A percentile compares a stretch with the other conserved stretches of the same genome.
Evolutionary conservation across 2,888 invertebrate genomes (phyloP).

Genomic region (Cabera pusaria): DNA sequence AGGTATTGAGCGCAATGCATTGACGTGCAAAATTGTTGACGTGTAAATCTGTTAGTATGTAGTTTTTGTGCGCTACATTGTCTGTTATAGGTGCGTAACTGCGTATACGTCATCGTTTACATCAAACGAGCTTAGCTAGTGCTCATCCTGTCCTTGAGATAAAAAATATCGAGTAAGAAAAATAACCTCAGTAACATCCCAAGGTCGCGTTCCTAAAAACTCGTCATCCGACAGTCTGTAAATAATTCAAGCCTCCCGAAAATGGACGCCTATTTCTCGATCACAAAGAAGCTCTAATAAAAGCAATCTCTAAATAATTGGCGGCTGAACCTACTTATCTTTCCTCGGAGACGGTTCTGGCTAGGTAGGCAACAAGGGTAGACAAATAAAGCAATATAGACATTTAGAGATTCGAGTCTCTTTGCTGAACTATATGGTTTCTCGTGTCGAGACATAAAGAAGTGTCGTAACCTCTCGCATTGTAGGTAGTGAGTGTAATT

Average conservation of each 20-base stretch:
- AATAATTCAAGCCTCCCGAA: constrained; percentile 10
- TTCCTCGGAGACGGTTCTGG: constrained; percentile 21
- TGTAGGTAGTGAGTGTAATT: too few species aligned
- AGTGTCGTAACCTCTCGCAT: constrained; percentile 13
- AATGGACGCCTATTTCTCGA: constrained; percentile 12
- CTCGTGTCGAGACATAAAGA: constrained; percentile 36
- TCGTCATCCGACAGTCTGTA: constrained; percentile 7
- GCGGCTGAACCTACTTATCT: constrained; percentile 27
- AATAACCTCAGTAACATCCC: not conserved
- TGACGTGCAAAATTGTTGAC: too few species aligned
- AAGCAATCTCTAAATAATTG: constrained; percentile 30
- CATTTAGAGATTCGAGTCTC: constrained; percentile 42
- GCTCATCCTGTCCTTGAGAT: too few species aligned
- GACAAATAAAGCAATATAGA: constrained; percentile 47
- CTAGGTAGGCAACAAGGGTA: constrained; percentile 37
- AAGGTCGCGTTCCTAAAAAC: constrained; percentile 11
- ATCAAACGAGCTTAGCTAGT: too few species aligned
- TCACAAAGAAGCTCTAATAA: constrained; percentile 12
- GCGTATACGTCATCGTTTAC: too few species aligned
- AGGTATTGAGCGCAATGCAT: too few species aligned
- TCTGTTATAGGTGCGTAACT: too few species aligned
- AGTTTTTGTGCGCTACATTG: too few species aligned
- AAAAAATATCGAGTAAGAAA: not conserved
- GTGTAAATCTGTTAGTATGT: too few species aligned
- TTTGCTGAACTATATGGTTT: constrained; percentile 35